Base-by-base conservation (phyloP, 2,888 invertebrate genomes). In the Selenia dentaria region DNA sequence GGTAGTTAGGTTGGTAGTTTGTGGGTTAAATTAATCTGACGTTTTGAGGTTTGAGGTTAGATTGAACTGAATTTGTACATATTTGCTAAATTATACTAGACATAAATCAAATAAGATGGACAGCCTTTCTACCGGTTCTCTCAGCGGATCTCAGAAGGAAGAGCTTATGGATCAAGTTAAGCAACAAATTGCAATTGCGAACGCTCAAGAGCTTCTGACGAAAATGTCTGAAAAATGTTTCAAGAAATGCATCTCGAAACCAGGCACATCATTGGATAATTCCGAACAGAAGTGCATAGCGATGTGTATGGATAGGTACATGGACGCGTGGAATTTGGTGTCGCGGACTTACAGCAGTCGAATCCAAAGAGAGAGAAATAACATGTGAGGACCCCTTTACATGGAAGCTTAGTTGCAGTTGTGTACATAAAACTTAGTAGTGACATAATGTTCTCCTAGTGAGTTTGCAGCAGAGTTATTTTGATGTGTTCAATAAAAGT, bases 141-240 rank as follows among this genome's bases (percentile, higher is more conserved):
- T 96, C 56, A 91, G 93, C 11, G 93, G 93, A 9, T 83, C 92
- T 28, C 95, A 97, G 75, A 96, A 95, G 75, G 96, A 95, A 62
- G 97, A 97, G 71, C 86, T 98, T 48, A 98, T 98, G 96, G 96
- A 97, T 66, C 96, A 97, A 91, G 96, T 98, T 16, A 97, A 98
- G 83, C 97, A 98, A 81, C 97, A 98, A 92, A 96, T 98, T 48
- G 97, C 97, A 0, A 93, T 99, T 40, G 97, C 97, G 27, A 97
- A 97, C 83, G 96, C 97, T 22, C 98, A 98, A 80, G 97, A 98
- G 92, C 85, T 98, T 52, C 91, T 98, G 57, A 95, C 96, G 94
- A 98, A 98, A 95, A 97, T 98, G 95, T 96, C 98, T 31, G 97
- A 98, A 74, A 98, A 98, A 89, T 99, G 99, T 86, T 99, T 98